Evolutionary conservation across 2,113 vertebrate genomes (phyloP).

Genomic region (Chamaea fasciata): DNA sequence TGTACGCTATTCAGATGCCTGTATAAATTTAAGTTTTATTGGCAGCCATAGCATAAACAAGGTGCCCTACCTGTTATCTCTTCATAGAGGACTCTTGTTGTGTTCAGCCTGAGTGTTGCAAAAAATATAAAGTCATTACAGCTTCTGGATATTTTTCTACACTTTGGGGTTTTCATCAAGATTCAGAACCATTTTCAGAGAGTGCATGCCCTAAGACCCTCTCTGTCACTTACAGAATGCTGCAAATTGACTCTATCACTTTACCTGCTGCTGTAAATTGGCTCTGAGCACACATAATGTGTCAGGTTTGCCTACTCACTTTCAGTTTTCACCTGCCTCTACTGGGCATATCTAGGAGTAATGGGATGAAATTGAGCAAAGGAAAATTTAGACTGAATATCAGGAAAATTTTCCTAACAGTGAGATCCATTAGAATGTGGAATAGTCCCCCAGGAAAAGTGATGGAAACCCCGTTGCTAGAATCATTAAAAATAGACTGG

Average conservation of each 20-base stretch:
- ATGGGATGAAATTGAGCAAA: constrained; percentile 70
- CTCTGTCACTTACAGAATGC: constrained; percentile 62
- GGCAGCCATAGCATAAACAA: background rate
- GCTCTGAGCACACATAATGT: constrained; percentile 64
- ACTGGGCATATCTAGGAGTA: constrained; percentile 64
- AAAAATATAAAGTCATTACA: constrained; percentile 47
- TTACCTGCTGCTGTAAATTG: constrained; percentile 66
- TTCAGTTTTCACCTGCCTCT: constrained; percentile 62
- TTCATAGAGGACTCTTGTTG: constrained; percentile 6
- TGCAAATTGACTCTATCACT: constrained; percentile 67
- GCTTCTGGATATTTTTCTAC: constrained; percentile 42
- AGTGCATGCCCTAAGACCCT: constrained; percentile 62
- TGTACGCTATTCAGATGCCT: background rate
- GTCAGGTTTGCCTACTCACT: constrained; percentile 65
- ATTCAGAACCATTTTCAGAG: constrained; percentile 61
- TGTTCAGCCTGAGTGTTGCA: background rate
- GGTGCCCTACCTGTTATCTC: background rate
- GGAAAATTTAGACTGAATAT: constrained; percentile 62
- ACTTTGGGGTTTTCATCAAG: constrained; percentile 57
- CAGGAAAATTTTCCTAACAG: constrained; percentile 65
- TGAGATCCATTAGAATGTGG: constrained; percentile 66
- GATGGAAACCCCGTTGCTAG: constrained; percentile 40
- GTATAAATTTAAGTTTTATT: background rate
- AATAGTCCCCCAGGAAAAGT: constrained; percentile 57
- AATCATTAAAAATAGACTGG: constrained; percentile 62